Base-by-base conservation (phyloP, 2,797 vertebrate genomes). In the Malurus leucopterus region DNA sequence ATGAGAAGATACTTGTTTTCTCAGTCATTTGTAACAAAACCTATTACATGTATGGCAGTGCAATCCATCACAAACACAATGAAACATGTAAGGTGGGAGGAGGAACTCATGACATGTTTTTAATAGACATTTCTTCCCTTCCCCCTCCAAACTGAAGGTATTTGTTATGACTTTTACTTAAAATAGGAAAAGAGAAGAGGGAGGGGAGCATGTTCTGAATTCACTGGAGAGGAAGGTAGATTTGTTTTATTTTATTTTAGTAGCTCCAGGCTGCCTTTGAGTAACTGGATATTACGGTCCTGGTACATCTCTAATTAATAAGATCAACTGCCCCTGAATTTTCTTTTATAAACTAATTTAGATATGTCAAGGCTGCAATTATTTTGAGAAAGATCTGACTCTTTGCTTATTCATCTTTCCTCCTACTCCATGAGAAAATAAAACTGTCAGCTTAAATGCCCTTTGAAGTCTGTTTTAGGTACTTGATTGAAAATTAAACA, bases 291-390 rank as follows among this genome's bases (percentile, higher is more conserved):
- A 92, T 96, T 96, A 93, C 53, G 59, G 80, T 96, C 88, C 85
- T 93, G 78, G 89, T 95, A 87, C 92, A 95, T 93, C 95, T 96
- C 96, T 96, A 97, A 97, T 97, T 97, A 97, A 96, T 97, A 97
- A 96, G 95, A 97, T 96, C 96, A 97, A 96, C 95, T 96, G 95
- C 95, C 91, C 93, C 96, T 94, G 94, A 95, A 91, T 96, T 97
- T 97, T 97, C 95, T 97, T 97, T 96, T 95, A 93, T 93, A 96
- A 97, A 97, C 94, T 97, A 96, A 97, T 97, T 97, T 97, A 96
- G 96, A 91, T 96, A 96, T 94, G 96, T 96, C 96, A 97, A 92
- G 87, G 84, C 89, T 94, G 95, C 95, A 97, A 96, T 97, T 97
- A 97, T 97, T 97, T 97, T 96, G 96, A 96, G 96, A 97, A 96